Conservation (phyloP, 2,888 invertebrate species). For the Steinernema carpocapsae region DNA sequence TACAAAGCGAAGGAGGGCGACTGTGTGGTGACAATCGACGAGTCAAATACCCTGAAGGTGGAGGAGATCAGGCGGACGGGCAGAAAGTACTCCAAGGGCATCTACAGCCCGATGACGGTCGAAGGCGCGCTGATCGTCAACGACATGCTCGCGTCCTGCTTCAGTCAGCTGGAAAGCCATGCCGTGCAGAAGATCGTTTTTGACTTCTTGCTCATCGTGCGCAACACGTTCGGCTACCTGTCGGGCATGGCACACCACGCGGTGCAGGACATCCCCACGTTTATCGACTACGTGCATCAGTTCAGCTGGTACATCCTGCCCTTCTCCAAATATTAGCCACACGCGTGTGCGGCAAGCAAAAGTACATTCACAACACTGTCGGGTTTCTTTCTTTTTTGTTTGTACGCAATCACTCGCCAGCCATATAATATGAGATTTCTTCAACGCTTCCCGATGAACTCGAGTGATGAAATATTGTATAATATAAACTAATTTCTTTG, state of each 20-base stretch:
- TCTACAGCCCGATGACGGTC: constrained; percentile 68
- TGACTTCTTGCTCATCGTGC: constrained; percentile 58
- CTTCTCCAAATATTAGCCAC: constrained; percentile 56
- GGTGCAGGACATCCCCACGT: constrained; percentile 56
- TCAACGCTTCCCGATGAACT: constrained; percentile 33
- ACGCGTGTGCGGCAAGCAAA: neutral
- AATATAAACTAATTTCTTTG: constrained; percentile 17
- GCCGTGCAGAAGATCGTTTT: constrained; percentile 64
- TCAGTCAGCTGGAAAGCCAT: constrained; percentile 66
- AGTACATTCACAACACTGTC: constrained; percentile 14
- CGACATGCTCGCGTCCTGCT: constrained; percentile 65
- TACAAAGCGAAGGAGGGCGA: constrained; percentile 57
- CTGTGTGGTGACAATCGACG: constrained; percentile 59
- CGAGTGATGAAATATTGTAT: constrained; percentile 23
- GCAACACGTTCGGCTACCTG: constrained; percentile 57
- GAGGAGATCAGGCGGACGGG: constrained; percentile 50
- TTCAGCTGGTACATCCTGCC: constrained; percentile 62
- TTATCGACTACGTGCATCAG: constrained; percentile 59
- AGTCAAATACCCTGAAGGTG: constrained; percentile 22
- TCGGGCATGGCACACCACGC: constrained; percentile 40
- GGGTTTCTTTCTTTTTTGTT: constrained; percentile 21
- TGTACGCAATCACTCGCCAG: constrained; percentile 19
- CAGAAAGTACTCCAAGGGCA: constrained; percentile 58
- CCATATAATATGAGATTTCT: constrained; percentile 33
- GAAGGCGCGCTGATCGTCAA: constrained; percentile 64